Base-by-base conservation (phyloP, 2,113 vertebrate species). In the Brachyistius frenatus region DNA sequence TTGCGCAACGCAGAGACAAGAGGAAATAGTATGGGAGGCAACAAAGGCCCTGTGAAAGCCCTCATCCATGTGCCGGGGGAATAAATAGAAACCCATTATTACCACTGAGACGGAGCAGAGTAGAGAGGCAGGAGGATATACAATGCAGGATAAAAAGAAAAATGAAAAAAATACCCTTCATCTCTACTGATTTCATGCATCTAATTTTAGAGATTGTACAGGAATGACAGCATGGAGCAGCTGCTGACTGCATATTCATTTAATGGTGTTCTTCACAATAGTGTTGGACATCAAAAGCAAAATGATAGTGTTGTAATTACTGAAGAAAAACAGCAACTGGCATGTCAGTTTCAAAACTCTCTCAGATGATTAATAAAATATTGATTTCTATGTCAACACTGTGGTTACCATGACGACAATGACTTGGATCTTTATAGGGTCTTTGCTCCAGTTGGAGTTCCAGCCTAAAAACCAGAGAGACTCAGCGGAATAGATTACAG, bases 61-160 rank as follows among this genome's bases (percentile, higher is more conserved):
- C 77, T 87, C 58, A 65, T 84, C 71, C 65, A 50, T 54, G 80
- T 71, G 74, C 68, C 78, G 56, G 70, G 71, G 70, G 91, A 86
- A 88, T 84, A 86, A 91, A 91, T 79, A 86, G 76, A 86, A 84
- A 89, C 11, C 74, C 56, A 77, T 87, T 83, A 88, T 89, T 84
- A 83, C 57, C 68, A 68, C 63, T 56, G 73, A 83, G 80, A 74
- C 71, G 73, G 68, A 5, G 2, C 44, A 82, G 61, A 60, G 77
- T 39, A 23, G 37, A 68, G 16, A 72, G 54, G 53, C n/a, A 57
- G 61, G 52, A 61, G 58, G 60, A 74, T 58, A 56, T 71, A 69
- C 77, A 52, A 8, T n/a, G 8, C 6, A 80, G 64, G 56, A 76
- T 58, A 7, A 44, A 44, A 9, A 44, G 6, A 41, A 3, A 41